Conservation (phyloP, 2,113 vertebrate genomes). For the Motacilla tschutschensis region DNA sequence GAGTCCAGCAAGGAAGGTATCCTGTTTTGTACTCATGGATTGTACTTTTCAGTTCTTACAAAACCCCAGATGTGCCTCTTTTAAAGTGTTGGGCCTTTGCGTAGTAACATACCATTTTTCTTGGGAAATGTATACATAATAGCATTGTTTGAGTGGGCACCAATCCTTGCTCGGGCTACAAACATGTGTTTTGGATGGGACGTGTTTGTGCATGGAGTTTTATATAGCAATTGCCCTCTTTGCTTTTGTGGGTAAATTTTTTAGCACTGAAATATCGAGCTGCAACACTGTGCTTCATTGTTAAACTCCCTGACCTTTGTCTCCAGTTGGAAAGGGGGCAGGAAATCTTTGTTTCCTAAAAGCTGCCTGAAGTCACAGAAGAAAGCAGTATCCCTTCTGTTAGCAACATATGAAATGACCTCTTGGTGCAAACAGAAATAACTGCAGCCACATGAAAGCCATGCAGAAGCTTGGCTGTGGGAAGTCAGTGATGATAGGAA, state of each 20-base stretch:
- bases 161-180: not conserved
- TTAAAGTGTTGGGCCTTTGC: not conserved
- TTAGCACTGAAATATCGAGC: not conserved
- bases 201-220: rapidly evolving
- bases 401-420: not conserved
- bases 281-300: constrained; percentile 23
- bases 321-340: constrained; percentile 38
- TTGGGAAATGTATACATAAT: not conserved
- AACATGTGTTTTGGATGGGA: not conserved
- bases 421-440: constrained; percentile 6
- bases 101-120: not conserved
- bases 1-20: not conserved
- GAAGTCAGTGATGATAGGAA: not conserved
- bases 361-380: constrained; percentile 42
- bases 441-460: not conserved
- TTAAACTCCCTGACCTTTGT: constrained; percentile 40
- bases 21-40: not conserved
- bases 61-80: not conserved
- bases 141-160: not conserved
- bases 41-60: not conserved
- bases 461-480: not conserved
- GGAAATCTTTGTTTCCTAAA: constrained; percentile 59
- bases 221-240: not conserved
- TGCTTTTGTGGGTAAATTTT: constrained; percentile 17
- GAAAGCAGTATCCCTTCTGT: constrained; percentile 25